Evolutionary conservation across 2,888 invertebrate species (phyloP).

Genomic region (Apamea crenata): DNA sequence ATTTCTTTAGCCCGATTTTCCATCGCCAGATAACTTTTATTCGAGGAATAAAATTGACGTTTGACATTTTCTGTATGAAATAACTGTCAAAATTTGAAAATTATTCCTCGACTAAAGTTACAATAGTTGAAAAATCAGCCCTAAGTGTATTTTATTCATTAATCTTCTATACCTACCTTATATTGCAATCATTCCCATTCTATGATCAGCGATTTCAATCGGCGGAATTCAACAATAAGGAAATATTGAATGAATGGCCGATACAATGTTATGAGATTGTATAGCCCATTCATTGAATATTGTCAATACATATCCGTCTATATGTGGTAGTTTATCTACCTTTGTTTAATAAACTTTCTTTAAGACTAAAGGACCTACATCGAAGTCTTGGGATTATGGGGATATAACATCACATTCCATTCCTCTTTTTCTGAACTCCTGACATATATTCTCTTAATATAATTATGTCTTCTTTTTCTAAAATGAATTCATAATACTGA

Average conservation of each 20-base stretch:
- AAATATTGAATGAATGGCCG: conserved; percentile 47
- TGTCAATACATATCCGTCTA: conserved; percentile 49
- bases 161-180: neutral
- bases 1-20: neutral
- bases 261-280: conserved; percentile 41
- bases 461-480: neutral
- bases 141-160: too few species aligned
- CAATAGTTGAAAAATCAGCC: too few species aligned
- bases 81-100: too few species aligned
- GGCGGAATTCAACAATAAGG: conserved; percentile 52
- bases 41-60: too few species aligned
- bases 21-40: too few species aligned
- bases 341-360: conserved; percentile 36
- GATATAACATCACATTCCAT: neutral
- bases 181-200: conserved; percentile 37
- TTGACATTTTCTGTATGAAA: too few species aligned
- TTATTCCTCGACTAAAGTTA: too few species aligned
- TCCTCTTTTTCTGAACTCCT: neutral
- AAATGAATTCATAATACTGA: neutral
- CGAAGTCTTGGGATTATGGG: neutral
- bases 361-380: neutral
- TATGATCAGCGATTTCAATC: conserved; percentile 49
- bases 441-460: neutral
- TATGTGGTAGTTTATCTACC: conserved; percentile 22
- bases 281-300: conserved; percentile 58